Evolutionary conservation across 2,797 vertebrate genomes (phyloP).

Genomic region (Pipistrellus kuhlii): DNA sequence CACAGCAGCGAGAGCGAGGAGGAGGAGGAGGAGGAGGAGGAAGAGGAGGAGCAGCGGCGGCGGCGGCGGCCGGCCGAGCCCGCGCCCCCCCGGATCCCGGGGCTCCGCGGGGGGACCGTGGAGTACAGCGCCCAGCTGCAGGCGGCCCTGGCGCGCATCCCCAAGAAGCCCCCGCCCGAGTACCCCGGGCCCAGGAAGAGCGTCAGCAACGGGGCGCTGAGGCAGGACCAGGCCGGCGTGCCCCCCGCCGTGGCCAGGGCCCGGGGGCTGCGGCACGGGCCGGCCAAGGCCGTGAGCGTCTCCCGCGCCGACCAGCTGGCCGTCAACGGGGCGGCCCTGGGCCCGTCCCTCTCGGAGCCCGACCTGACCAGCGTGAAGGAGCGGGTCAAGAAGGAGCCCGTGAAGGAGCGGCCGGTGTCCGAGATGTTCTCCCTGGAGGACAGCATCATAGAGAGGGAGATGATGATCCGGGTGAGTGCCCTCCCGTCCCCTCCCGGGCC

Average conservation of each 20-base stretch:
- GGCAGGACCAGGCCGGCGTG: slow-evolving; percentile 87
- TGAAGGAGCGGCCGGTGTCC: slow-evolving; percentile 97
- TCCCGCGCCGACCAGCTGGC: slow-evolving; percentile 91
- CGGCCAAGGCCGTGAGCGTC: slow-evolving; percentile 88
- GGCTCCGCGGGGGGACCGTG: slow-evolving; percentile 91
- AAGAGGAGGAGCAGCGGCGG: slow-evolving; percentile 90
- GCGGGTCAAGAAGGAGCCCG: slow-evolving; percentile 95
- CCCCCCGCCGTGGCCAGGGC: slow-evolving; percentile 87
- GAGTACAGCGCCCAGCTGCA: slow-evolving; percentile 94
- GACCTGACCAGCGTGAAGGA: slow-evolving; percentile 98
- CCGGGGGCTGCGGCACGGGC: slow-evolving; percentile 87
- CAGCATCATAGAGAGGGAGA: slow-evolving; percentile 98
- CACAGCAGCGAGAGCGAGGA: slow-evolving; percentile 98
- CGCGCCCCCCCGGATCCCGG: slow-evolving; percentile 90
- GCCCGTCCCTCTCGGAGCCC: slow-evolving; percentile 97
- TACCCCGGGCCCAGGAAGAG: slow-evolving; percentile 95
- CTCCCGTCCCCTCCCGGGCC: not conserved
- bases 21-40: slow-evolving; percentile 91
- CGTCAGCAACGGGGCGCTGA: slow-evolving; percentile 89
- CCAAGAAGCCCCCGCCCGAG: slow-evolving; percentile 97
- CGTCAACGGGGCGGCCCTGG: slow-evolving; percentile 91
- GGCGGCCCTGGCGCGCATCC: slow-evolving; percentile 96
- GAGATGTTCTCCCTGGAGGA: slow-evolving; percentile 99
- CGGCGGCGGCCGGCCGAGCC: slow-evolving; percentile 84
- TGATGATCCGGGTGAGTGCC: slow-evolving; percentile 94